A percentile compares a stretch with the other conserved stretches of the same genome.
phyloP scores from a whole-genome alignment of 2,797 vertebrate genomes.

The Argyrosomus regius region DNA sequence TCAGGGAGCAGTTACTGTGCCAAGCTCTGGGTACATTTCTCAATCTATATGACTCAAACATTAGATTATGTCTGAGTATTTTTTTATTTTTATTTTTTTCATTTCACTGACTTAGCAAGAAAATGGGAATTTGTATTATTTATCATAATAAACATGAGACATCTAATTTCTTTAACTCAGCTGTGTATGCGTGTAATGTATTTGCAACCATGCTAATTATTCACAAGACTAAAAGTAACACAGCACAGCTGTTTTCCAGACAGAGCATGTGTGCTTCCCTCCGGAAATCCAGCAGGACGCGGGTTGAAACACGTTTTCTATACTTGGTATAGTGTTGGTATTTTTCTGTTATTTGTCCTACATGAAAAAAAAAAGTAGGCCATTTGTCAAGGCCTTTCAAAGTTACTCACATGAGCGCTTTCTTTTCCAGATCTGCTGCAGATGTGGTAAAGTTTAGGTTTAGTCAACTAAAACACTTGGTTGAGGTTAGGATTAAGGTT shows the following conservation, averaged over 20 bases:
- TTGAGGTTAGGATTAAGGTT: background rate
- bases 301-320: conserved; percentile 25
- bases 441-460: background rate
- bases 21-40: conserved; percentile 44
- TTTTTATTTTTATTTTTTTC: conserved; percentile 2
- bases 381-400: conserved; percentile 2
- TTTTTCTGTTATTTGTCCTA: conserved; percentile 19
- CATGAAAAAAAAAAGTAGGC: conserved; percentile 4
- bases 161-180: conserved; percentile 29
- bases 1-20: conserved; percentile 31
- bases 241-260: conserved; percentile 61
- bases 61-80: conserved; percentile 33
- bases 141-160: conserved; percentile 26
- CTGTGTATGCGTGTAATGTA: conserved; percentile 26
- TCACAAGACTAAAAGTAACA: conserved; percentile 47
- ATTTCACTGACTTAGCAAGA: conserved; percentile 12
- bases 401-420: background rate
- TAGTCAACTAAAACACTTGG: background rate
- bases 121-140: conserved; percentile 27
- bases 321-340: conserved; percentile 1
- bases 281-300: conserved; percentile 30
- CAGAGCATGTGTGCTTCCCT: conserved; percentile 43
- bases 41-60: conserved; percentile 43
- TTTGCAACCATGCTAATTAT: conserved; percentile 53
- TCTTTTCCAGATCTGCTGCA: background rate